A percentile compares a stretch with the other conserved stretches of the same genome.
These are phyloP conservation scores for Hydra vulgaris DNA, from an alignment of 30 jellyfish, hydroid and myxozoan genomes.

Conservation along the genomic window DNA sequence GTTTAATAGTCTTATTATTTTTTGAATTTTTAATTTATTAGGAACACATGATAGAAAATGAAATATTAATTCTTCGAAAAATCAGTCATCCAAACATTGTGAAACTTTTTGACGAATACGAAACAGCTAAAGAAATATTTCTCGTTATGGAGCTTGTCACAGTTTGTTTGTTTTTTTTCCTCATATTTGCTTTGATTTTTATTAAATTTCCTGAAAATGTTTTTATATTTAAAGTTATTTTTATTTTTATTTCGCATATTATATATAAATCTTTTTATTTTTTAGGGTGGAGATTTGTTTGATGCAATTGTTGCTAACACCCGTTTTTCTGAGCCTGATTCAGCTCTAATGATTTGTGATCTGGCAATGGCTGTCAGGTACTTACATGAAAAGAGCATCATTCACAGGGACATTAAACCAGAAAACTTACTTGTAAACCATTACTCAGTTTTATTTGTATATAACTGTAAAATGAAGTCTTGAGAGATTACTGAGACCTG, in stretches of 20 bases:
- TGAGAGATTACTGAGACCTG: background rate
- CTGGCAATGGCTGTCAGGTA: conserved; percentile 78
- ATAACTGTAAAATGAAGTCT: no score
- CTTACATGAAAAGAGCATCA: conserved; percentile 55
- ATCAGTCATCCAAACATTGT: conserved; percentile 73
- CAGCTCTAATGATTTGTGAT: conserved; percentile 88
- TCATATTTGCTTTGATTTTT: no score
- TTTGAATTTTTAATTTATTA: conserved; percentile 19
- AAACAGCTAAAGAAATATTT: conserved; percentile 82
- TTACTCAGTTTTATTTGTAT: no score
- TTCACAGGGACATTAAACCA: conserved; percentile 92
- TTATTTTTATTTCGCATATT: background rate
- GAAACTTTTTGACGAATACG: conserved; percentile 77
- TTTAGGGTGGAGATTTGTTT: conserved; percentile 84
- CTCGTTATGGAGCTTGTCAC: conserved; percentile 95
- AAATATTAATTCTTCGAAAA: conserved; percentile 61
- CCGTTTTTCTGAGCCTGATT: conserved; percentile 82
- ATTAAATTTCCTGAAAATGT: background rate
- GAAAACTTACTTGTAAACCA: conserved; percentile 70
- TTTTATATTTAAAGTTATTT: background rate
- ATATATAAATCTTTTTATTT: background rate
- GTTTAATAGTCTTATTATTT: background rate
- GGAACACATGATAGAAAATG: conserved; percentile 98
- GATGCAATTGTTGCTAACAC: conserved; percentile 96
- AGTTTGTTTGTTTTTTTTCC: conserved; percentile 19